A percentile compares a stretch with the other conserved stretches of the same genome.
These are phyloP conservation scores for Corythaeola cristata DNA, from an alignment of 2,113 vertebrate genomes.

Conservation along the genomic window DNA sequence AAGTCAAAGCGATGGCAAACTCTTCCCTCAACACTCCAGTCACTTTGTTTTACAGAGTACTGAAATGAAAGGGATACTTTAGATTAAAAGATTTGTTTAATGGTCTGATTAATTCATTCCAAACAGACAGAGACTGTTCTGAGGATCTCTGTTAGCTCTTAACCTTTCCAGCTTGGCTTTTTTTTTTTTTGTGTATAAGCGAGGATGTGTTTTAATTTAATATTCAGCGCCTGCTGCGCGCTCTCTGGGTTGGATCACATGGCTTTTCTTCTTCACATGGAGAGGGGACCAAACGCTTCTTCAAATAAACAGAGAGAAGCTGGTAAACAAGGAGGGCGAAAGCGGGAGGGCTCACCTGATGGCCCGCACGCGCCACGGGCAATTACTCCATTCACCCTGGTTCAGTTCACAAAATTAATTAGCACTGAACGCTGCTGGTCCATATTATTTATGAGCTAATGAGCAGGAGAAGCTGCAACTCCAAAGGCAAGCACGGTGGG, in stretches of 20 bases:
- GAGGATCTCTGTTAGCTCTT: constrained; percentile 68
- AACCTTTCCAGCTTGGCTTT: constrained; percentile 67
- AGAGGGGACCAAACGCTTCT: constrained; percentile 45
- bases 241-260: constrained; percentile 27
- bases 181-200: neutral
- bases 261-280: neutral
- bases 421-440: constrained; percentile 37
- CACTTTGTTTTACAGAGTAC: constrained; percentile 70
- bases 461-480: constrained; percentile 16
- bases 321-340: constrained; percentile 28
- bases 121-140: constrained; percentile 70
- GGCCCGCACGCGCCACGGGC: neutral
- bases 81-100: constrained; percentile 80
- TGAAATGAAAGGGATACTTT: constrained; percentile 77
- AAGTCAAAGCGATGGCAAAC: neutral
- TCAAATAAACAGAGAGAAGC: constrained; percentile 52
- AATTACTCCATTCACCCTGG: constrained; percentile 57
- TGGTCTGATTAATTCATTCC: constrained; percentile 80
- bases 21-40: constrained; percentile 46
- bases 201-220: constrained; percentile 69
- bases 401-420: constrained; percentile 73
- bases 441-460: constrained; percentile 44
- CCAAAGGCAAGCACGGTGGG: neutral
- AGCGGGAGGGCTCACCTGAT: neutral
- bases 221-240: constrained; percentile 55